Evolutionary conservation across 2,888 invertebrate species (phyloP).

Genomic region (Abscondita cerata): DNA sequence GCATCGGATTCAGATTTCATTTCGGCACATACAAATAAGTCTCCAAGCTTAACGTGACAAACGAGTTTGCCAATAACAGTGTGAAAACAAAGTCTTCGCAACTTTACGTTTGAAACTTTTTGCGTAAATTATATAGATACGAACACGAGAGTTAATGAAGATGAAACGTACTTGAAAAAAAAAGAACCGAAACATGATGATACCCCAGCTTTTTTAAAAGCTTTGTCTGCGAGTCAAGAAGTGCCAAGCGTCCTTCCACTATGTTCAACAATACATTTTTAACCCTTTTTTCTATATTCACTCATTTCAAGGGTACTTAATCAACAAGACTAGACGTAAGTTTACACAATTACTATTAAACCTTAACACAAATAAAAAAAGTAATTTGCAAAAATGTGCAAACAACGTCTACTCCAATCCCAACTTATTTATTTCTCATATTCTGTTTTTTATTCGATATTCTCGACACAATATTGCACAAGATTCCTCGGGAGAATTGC

Average conservation of each 20-base stretch:
- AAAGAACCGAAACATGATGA: constrained; percentile 27
- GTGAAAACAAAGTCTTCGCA: neutral
- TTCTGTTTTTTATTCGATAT: constrained; percentile 31
- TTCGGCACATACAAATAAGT: neutral
- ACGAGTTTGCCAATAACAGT: neutral
- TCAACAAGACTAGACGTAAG: neutral
- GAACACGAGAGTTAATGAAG: constrained; percentile 1
- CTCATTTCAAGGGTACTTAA: constrained; percentile 21
- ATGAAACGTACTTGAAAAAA: constrained; percentile 18
- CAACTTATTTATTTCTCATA: constrained; percentile 23
- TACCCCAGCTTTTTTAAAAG: constrained; percentile 26
- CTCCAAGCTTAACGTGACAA: no score
- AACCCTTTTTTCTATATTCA: constrained; percentile 22
- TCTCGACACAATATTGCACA: constrained; percentile 22
- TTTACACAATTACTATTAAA: neutral
- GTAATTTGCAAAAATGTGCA: neutral
- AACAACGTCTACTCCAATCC: constrained; percentile 20
- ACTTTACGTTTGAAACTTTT: no score
- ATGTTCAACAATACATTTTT: constrained; percentile 25
- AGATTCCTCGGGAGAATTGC: constrained; percentile 16
- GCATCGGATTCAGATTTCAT: neutral
- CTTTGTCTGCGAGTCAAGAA: constrained; percentile 29
- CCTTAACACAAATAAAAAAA: neutral
- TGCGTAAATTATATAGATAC: no score
- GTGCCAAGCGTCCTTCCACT: constrained; percentile 22